A percentile compares a stretch with the other conserved stretches of the same genome.
These are phyloP conservation scores for Kryphioiulus occultus DNA, from an alignment of 2,888 invertebrate genomes.

Conservation along the genomic window DNA sequence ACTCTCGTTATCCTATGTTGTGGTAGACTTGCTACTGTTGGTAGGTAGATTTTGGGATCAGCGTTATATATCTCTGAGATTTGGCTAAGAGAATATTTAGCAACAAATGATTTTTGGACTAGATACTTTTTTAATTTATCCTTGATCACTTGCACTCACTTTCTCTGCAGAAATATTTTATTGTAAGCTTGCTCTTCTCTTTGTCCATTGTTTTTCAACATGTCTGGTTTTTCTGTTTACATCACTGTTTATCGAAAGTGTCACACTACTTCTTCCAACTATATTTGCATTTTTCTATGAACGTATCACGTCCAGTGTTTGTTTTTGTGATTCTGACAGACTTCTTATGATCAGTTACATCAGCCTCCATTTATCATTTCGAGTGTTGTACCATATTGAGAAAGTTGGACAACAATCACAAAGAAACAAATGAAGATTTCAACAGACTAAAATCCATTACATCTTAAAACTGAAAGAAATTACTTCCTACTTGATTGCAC, in stretches of 20 bases:
- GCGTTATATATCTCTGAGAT: too few species aligned
- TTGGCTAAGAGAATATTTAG: too few species aligned
- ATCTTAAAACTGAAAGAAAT: too few species aligned
- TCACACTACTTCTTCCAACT: not conserved
- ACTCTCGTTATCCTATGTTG: not conserved
- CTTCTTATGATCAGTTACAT: not conserved
- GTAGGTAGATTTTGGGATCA: too few species aligned
- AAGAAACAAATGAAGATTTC: too few species aligned
- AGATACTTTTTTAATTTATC: not conserved
- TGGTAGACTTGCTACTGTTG: not conserved
- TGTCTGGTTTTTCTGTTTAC: constrained; percentile 24
- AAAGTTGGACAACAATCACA: too few species aligned
- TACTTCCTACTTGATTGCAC: too few species aligned
- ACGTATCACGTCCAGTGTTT: not conserved
- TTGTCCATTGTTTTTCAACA: constrained; percentile 54
- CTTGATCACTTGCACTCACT: not conserved
- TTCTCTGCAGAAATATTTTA: not conserved
- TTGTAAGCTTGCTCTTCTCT: not conserved
- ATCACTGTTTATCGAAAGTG: not conserved
- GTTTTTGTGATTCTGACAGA: not conserved
- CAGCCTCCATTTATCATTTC: too few species aligned
- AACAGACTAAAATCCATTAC: too few species aligned
- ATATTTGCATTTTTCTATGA: not conserved
- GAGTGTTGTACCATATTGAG: too few species aligned
- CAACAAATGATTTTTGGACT: too few species aligned